Conservation (phyloP, 2,888 invertebrate species). For the Myathropa florea region DNA sequence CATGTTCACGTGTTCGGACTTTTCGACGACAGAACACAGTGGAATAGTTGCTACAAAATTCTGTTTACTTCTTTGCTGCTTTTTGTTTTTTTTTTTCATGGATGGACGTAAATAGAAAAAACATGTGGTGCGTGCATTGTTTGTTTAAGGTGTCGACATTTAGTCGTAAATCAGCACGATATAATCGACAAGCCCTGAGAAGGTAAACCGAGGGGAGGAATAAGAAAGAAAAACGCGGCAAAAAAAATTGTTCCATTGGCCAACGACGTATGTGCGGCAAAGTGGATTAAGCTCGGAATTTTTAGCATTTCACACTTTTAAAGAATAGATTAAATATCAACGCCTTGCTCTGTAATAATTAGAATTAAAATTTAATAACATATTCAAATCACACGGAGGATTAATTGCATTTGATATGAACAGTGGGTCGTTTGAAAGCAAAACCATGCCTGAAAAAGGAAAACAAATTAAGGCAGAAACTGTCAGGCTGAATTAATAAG, state of each 20-base stretch:
- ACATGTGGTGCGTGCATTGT: slow-evolving; percentile 14
- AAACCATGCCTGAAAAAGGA: no score
- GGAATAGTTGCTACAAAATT: slow-evolving; percentile 10
- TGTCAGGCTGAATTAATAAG: no score
- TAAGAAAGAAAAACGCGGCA: neutral
- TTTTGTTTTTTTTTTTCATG: neutral
- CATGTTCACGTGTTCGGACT: slow-evolving; percentile 33
- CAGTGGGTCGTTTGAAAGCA: no score
- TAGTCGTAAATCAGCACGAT: slow-evolving; percentile 2
- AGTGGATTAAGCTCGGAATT: neutral
- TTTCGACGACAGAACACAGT: slow-evolving; percentile 17
- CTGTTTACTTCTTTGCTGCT: slow-evolving; percentile 5
- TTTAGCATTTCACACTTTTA: no score
- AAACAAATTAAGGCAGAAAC: no score
- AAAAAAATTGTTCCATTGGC: neutral
- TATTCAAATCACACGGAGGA: no score
- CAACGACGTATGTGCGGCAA: neutral
- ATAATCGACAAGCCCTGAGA: neutral
- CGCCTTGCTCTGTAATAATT: no score
- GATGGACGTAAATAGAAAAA: slow-evolving; percentile 2
- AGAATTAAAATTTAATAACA: no score
- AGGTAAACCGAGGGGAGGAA: neutral
- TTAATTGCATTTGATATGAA: no score
- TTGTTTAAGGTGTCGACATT: neutral
- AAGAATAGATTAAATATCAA: no score